Conservation (phyloP, 2,797 vertebrate species). For the Parauchenoglanis ngamensis region DNA sequence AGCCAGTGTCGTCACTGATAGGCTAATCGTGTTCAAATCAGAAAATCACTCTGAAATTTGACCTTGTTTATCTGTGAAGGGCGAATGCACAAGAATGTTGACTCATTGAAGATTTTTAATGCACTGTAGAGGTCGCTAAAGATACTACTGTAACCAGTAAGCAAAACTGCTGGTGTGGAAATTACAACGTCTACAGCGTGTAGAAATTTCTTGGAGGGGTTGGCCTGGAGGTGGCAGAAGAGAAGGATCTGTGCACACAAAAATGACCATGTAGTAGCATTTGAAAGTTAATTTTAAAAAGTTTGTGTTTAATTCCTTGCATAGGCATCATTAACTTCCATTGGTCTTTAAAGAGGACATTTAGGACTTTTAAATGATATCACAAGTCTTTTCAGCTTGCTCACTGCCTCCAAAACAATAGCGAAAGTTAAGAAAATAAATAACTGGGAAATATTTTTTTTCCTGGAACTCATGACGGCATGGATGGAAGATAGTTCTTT, state of each 20-base stretch:
- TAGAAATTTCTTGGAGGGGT: background rate
- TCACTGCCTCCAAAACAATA: no score
- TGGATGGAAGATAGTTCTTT: background rate
- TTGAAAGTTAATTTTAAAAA: background rate
- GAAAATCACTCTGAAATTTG: constrained; percentile 57
- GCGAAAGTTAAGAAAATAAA: no score
- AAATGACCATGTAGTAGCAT: background rate
- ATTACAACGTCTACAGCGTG: background rate
- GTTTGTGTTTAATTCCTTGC: background rate
- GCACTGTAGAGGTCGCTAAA: no score
- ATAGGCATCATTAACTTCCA: background rate
- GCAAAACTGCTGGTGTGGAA: background rate
- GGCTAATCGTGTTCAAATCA: constrained; percentile 56
- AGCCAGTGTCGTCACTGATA: constrained; percentile 54
- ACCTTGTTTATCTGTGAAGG: constrained; percentile 66
- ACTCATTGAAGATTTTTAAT: background rate
- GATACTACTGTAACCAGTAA: background rate
- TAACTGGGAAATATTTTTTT: no score
- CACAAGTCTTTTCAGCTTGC: no score
- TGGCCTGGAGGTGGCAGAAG: background rate
- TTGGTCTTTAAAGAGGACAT: no score
- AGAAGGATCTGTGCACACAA: background rate
- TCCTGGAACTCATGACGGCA: background rate
- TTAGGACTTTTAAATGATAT: no score
- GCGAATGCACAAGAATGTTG: constrained; percentile 25